Conservation (phyloP, 2,113 vertebrate species). For the Periophthalmus modestus region DNA sequence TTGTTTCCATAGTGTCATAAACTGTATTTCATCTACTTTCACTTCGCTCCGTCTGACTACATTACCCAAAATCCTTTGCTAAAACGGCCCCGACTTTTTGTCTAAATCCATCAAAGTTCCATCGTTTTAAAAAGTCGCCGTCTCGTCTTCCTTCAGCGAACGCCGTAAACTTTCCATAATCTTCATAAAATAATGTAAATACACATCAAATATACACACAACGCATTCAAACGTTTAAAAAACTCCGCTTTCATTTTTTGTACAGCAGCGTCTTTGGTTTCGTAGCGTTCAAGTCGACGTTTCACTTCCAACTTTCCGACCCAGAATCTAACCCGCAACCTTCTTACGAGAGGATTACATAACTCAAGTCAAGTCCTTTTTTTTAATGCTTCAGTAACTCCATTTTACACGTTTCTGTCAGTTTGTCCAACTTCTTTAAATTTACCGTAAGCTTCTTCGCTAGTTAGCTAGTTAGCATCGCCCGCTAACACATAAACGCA, state of each 20-base stretch:
- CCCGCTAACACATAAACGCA: not conserved
- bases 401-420: not conserved
- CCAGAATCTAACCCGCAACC: not conserved
- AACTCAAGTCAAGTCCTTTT: no score
- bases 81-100: not conserved
- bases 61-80: conserved; percentile 43
- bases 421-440: no score
- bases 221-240: conserved; percentile 20
- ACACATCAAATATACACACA: conserved; percentile 69
- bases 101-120: not conserved
- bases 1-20: conserved; percentile 10
- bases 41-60: conserved; percentile 14
- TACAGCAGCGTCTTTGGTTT: conserved; percentile 66
- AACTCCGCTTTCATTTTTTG: not conserved
- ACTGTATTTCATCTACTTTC: not conserved
- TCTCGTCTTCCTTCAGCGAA: conserved; percentile 16
- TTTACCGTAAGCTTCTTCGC: not conserved
- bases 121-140: not conserved
- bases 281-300: conserved; percentile 24
- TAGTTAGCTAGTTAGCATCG: not conserved
- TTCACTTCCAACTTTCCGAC: not conserved
- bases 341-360: not conserved
- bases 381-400: not conserved
- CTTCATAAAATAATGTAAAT: conserved; percentile 27
- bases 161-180: no score